Percentiles rank a stretch among this genome's conserved stretches.
Evolutionary conservation across 2,113 vertebrate genomes (phyloP).

Genomic region (Protobothrops mucrosquamatus): DNA sequence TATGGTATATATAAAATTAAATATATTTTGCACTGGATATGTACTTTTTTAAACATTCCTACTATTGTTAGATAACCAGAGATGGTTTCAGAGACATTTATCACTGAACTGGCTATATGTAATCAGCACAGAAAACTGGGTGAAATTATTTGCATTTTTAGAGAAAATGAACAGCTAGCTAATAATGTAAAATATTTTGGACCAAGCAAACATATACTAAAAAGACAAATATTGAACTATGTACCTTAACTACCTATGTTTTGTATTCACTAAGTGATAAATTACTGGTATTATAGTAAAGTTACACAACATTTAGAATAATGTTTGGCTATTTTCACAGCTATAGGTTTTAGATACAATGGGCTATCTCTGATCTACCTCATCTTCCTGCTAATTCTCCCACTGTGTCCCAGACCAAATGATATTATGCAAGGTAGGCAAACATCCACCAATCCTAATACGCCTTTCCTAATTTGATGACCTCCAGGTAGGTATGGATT

Average conservation of each 20-base stretch:
- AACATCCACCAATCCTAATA: neutral
- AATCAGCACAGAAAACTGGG: neutral
- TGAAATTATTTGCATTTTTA: neutral
- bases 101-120: neutral
- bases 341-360: slow-evolving; percentile 65
- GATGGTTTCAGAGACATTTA: neutral
- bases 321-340: slow-evolving; percentile 42
- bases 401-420: slow-evolving; percentile 60
- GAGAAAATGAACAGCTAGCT: neutral
- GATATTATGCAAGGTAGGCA: slow-evolving; percentile 60
- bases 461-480: neutral
- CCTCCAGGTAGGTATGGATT: neutral
- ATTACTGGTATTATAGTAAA: neutral
- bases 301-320: neutral
- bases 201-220: neutral
- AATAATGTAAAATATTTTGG: neutral
- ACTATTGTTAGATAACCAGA: neutral
- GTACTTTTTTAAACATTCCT: neutral
- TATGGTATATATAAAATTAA: neutral
- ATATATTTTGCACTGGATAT: neutral
- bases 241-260: neutral
- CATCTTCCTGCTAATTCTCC: slow-evolving; percentile 65
- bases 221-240: neutral
- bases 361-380: slow-evolving; percentile 70
- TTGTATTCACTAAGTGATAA: neutral